Base-by-base conservation (phyloP, 2,797 vertebrate species). In the Chelonia mydas region DNA sequence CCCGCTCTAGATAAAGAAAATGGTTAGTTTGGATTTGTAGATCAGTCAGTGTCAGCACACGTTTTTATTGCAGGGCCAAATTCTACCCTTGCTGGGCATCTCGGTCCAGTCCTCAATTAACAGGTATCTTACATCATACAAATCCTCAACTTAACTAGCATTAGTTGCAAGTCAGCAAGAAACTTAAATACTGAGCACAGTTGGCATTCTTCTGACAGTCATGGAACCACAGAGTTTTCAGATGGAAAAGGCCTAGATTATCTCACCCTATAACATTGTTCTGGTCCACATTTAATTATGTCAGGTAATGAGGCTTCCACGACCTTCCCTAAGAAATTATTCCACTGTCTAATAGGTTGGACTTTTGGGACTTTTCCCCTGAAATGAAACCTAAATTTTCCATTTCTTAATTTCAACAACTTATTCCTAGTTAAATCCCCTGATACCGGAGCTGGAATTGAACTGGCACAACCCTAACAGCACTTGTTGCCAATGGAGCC, bases 271-370 rank as follows among this genome's bases (percentile, higher is more conserved):
- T 78, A 86, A 83, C 95, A 93, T 91, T 81, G 16, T 79, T 95
- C 95, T 95, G 83, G 79, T 15, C 16, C 84, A 49, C 5, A 3
- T 90, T 89, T 91, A 91, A n/a, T 45, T 84, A 61, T 68, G 78
- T 91, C 65, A 87, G 50, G 88, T 77, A 51, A 94, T 94, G 83
- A 55, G 77, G 27, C 37, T 89, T 87, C 65, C 92, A 90, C 55
- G 72, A 11, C 28, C 11, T 84, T 17, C 79, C n/a, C 68, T 74
- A 57, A 41, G 50, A 77, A 74, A 87, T 83, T 0, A 0, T 28
- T 95, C 57, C 28, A 78, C 28, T 82, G 7, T 49, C n/a, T 90
- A 41, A 47, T 55, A 68, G 15, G 47, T 5, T 90, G 15, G 17
- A 65, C n/a, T 83, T 33, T 82, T 1, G 83, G 78, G 23, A 92